phyloP scores from a whole-genome alignment of 2,888 invertebrate species.

The Coenonympha glycerion region DNA sequence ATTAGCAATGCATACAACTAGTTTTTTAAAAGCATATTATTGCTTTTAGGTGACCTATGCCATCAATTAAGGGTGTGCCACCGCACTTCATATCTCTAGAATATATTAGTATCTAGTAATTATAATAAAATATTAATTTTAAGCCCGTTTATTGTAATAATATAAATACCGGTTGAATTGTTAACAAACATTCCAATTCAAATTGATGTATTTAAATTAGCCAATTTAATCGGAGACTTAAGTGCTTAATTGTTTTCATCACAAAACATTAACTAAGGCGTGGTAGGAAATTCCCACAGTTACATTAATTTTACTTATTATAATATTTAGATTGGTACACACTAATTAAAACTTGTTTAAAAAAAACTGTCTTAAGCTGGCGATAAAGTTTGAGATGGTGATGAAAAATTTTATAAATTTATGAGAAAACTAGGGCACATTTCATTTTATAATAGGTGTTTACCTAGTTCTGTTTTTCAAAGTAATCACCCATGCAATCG shows the following conservation, averaged over 20 bases:
- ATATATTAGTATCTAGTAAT: constrained; percentile 15
- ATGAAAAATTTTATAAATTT: no score
- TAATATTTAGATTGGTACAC: neutral
- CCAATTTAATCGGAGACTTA: constrained; percentile 7
- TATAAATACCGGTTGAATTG: constrained; percentile 9
- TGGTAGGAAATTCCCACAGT: constrained; percentile 1
- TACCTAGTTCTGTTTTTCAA: no score
- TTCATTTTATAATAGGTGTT: no score
- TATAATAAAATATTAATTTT: constrained; percentile 18
- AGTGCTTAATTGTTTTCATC: constrained; percentile 20
- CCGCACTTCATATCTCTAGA: constrained; percentile 4
- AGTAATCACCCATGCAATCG: no score
- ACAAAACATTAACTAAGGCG: constrained; percentile 1
- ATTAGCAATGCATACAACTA: neutral
- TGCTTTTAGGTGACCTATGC: constrained; percentile 11
- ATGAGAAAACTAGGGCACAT: no score
- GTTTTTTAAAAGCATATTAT: neutral
- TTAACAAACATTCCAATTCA: constrained; percentile 16
- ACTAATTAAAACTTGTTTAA: no score
- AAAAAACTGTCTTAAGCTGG: no score
- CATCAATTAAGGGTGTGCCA: constrained; percentile 13
- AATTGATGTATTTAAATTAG: constrained; percentile 20
- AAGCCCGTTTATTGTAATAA: constrained; percentile 12
- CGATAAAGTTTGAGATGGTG: no score
- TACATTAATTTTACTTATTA: neutral